Conservation (phyloP, 2,797 vertebrate species). For the Argyrosomus regius region DNA sequence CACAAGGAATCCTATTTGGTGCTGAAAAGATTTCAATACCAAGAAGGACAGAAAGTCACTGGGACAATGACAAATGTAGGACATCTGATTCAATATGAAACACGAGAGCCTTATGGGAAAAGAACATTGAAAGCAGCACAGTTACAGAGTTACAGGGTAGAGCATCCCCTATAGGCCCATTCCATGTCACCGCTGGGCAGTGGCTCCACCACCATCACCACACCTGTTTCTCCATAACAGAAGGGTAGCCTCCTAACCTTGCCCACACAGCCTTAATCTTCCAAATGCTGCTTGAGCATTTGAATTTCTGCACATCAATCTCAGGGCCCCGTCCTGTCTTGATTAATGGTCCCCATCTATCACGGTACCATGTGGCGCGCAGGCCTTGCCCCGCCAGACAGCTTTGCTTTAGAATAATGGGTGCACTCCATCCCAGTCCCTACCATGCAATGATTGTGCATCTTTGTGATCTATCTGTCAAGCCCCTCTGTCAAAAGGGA, state of each 20-base stretch:
- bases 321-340: slow-evolving; percentile 76
- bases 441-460: slow-evolving; percentile 82
- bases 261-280: slow-evolving; percentile 84
- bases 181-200: slow-evolving; percentile 30
- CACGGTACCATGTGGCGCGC: slow-evolving; percentile 77
- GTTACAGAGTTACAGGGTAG: slow-evolving; percentile 46
- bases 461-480: slow-evolving; percentile 83
- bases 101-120: slow-evolving; percentile 33
- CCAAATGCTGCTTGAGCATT: slow-evolving; percentile 86
- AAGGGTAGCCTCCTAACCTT: slow-evolving; percentile 78
- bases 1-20: slow-evolving; percentile 32
- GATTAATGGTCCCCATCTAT: slow-evolving; percentile 88
- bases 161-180: slow-evolving; percentile 25
- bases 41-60: slow-evolving; percentile 44
- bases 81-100: slow-evolving; percentile 57
- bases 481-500: slow-evolving; percentile 76
- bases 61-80: slow-evolving; percentile 72
- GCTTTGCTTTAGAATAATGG: slow-evolving; percentile 88
- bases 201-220: slow-evolving; percentile 14
- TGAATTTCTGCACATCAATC: slow-evolving; percentile 88
- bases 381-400: slow-evolving; percentile 82
- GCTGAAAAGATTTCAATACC: slow-evolving; percentile 33
- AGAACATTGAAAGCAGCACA: slow-evolving; percentile 38
- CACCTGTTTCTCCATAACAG: slow-evolving; percentile 60
- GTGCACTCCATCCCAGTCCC: slow-evolving; percentile 77